These are phyloP conservation scores for Cavia porcellus DNA, from an alignment of 2,113 vertebrate genomes.

Conservation along the genomic window DNA sequence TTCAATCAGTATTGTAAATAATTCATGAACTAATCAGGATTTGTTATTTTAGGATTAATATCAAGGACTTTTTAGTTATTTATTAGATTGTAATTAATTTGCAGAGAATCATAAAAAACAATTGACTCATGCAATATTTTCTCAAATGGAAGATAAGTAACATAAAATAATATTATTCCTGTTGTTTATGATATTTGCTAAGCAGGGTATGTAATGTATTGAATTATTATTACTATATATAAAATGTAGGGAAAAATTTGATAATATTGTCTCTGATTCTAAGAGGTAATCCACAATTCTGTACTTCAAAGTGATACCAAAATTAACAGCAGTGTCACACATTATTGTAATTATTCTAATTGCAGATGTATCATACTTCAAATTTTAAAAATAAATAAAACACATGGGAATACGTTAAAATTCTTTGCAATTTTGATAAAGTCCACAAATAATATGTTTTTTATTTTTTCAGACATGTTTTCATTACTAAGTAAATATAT, in stretches of 20 bases:
- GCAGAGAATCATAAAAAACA: not conserved
- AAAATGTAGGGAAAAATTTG: not conserved
- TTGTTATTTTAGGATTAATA: not conserved
- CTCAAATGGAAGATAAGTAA: not conserved
- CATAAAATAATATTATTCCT: not conserved
- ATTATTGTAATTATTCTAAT: not conserved
- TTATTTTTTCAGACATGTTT: not conserved
- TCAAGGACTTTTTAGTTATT: not conserved
- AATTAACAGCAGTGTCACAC: not conserved
- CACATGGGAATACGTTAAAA: not conserved
- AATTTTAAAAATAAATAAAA: not conserved
- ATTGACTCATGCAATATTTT: not conserved
- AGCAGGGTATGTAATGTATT: not conserved
- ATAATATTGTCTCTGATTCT: not conserved
- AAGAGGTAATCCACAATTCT: not conserved
- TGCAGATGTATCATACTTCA: not conserved
- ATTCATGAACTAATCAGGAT: not conserved
- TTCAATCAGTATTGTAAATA: not conserved
- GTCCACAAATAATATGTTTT: not conserved
- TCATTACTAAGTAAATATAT: not conserved
- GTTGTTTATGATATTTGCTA: not conserved
- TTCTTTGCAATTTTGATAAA: not conserved
- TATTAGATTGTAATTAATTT: not conserved
- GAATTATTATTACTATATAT: not conserved
- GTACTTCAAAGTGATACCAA: not conserved